Evolutionary conservation across 2,888 invertebrate species (phyloP).

Genomic region (Cynaeus angustus): DNA sequence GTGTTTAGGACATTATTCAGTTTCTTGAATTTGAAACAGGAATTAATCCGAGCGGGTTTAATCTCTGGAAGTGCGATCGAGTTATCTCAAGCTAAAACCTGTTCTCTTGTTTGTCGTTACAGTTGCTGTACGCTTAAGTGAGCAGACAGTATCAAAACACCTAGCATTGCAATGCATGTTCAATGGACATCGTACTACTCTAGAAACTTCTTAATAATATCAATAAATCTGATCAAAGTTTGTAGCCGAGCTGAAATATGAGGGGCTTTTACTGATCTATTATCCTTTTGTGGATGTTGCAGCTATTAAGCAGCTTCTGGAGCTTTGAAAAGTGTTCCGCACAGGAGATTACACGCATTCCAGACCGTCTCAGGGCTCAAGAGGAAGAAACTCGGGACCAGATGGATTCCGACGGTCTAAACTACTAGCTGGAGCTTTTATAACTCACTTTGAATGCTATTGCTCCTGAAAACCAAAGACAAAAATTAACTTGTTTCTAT

Average conservation of each 20-base stretch:
- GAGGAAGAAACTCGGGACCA: slow-evolving; percentile 4
- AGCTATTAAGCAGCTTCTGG: slow-evolving; percentile 18
- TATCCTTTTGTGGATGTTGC: slow-evolving; percentile 35
- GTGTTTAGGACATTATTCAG: slow-evolving; percentile 50
- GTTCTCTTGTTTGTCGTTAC: slow-evolving; percentile 53
- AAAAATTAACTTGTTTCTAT: too few relatives aligned
- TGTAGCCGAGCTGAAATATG: slow-evolving; percentile 20
- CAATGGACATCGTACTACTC: slow-evolving; percentile 27
- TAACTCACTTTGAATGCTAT: neutral
- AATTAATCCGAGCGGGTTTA: slow-evolving; percentile 59
- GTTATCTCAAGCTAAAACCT: slow-evolving; percentile 59
- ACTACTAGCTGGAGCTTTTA: slow-evolving; percentile 4
- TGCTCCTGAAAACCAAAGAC: too few relatives aligned
- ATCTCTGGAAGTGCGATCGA: slow-evolving; percentile 61
- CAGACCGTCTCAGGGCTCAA: slow-evolving; percentile 8
- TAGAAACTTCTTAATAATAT: slow-evolving; percentile 56
- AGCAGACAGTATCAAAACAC: slow-evolving; percentile 49
- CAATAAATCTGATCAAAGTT: slow-evolving; percentile 53
- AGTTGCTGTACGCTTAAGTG: slow-evolving; percentile 48
- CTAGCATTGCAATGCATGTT: slow-evolving; percentile 38
- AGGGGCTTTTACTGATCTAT: slow-evolving; percentile 22
- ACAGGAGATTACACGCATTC: slow-evolving; percentile 23
- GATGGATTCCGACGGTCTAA: slow-evolving; percentile 1
- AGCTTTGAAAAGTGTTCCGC: slow-evolving; percentile 24
- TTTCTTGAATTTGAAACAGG: slow-evolving; percentile 52